A percentile compares a stretch with the other conserved stretches of the same genome.
phyloP scores from a whole-genome alignment of 2,888 invertebrate genomes.

The Zhuqinia jingwanae region DNA sequence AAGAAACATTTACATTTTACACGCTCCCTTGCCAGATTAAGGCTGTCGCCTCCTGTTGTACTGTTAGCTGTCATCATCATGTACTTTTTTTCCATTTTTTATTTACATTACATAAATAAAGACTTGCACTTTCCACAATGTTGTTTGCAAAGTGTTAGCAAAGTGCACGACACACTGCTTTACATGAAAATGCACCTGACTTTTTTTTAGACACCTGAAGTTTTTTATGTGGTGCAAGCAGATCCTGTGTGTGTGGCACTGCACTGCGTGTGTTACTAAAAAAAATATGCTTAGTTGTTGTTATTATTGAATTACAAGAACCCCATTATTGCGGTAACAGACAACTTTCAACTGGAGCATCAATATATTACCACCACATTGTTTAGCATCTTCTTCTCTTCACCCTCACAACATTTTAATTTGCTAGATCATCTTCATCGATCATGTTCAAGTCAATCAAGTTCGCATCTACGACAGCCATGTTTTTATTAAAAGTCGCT shows the following conservation, averaged over 20 bases:
- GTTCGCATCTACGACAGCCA: neutral
- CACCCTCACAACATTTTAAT: constrained; percentile 11
- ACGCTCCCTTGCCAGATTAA: neutral
- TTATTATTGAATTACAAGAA: neutral
- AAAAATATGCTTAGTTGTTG: neutral
- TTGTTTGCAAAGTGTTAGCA: no score
- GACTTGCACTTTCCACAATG: neutral
- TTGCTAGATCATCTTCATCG: constrained; percentile 44
- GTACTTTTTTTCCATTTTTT: neutral
- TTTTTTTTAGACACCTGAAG: neutral
- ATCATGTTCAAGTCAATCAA: constrained; percentile 54
- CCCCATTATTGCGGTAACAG: neutral
- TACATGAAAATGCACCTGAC: no score
- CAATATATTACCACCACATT: neutral
- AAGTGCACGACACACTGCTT: neutral
- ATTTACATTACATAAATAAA: neutral
- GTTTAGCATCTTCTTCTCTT: neutral
- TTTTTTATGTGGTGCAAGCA: neutral
- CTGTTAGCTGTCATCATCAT: neutral
- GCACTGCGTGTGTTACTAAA: neutral
- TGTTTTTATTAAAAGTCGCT: no score
- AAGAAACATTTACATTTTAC: neutral
- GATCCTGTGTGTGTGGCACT: neutral
- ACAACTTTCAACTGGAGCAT: constrained; percentile 57
- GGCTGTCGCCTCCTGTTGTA: neutral